A percentile compares a stretch with the other conserved stretches of the same genome.
These are phyloP conservation scores for Ganaspis brasiliensis DNA, from an alignment of 2,888 invertebrate species.

Conservation along the genomic window DNA sequence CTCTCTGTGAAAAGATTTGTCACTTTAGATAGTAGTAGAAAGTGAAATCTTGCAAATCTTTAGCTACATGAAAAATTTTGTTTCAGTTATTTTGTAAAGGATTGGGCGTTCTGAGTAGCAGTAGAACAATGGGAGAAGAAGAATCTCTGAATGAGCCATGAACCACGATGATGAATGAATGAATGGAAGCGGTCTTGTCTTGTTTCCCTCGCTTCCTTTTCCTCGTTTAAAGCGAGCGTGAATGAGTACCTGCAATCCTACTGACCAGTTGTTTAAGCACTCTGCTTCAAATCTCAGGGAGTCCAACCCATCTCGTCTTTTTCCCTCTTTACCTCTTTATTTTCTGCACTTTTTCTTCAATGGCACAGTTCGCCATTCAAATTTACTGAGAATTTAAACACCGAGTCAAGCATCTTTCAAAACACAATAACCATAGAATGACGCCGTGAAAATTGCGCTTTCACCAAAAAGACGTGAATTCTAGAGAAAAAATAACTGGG, in stretches of 20 bases:
- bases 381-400: no score
- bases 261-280: slow-evolving; percentile 50
- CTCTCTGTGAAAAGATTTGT: slow-evolving; percentile 8
- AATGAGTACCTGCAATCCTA: slow-evolving; percentile 51
- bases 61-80: neutral
- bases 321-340: slow-evolving; percentile 22
- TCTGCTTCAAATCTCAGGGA: slow-evolving; percentile 51
- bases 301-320: slow-evolving; percentile 47
- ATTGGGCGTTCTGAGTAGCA: slow-evolving; percentile 47
- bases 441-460: no score
- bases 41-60: neutral
- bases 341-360: neutral
- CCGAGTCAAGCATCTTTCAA: no score
- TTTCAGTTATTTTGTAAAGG: neutral
- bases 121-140: slow-evolving; percentile 60
- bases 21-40: neutral
- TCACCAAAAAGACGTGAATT: no score
- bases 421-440: no score
- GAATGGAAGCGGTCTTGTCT: slow-evolving; percentile 64
- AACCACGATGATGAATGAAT: slow-evolving; percentile 60
- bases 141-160: slow-evolving; percentile 65
- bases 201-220: slow-evolving; percentile 61
- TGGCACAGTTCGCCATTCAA: neutral
- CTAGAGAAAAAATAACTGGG: no score
- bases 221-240: slow-evolving; percentile 60